phyloP scores from a whole-genome alignment of 35 echinoderm and acorn worm species.

The Eucidaris tribuloides region DNA sequence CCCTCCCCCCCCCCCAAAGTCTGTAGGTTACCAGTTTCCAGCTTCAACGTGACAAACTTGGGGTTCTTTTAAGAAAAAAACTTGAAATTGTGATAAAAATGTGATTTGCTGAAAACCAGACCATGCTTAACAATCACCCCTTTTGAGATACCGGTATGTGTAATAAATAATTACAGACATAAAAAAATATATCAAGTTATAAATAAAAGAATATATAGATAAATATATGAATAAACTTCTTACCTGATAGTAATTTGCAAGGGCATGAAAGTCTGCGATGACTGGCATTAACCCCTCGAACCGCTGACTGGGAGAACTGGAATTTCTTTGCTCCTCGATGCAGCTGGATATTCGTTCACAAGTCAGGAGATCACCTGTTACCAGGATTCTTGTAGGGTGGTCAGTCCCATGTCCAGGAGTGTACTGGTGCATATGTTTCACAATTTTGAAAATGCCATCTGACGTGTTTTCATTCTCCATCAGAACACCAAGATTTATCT shows the following conservation, averaged over 20 bases:
- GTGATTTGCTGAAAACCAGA: no score
- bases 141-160: no score
- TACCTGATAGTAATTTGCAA: slow-evolving; percentile 59
- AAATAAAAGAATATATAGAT: neutral
- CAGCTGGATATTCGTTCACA: slow-evolving; percentile 38
- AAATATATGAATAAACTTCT: neutral
- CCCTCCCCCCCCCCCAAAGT: no score
- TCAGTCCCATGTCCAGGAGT: slow-evolving; percentile 34
- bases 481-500: slow-evolving; percentile 42
- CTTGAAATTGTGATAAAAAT: no score
- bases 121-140: no score
- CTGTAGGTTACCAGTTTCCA: no score
- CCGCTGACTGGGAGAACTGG: slow-evolving; percentile 1
- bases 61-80: no score
- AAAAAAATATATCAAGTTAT: neutral
- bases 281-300: slow-evolving; percentile 41
- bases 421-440: slow-evolving; percentile 37
- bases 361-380: slow-evolving; percentile 35
- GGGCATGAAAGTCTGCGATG: slow-evolving; percentile 41
- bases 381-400: neutral
- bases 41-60: no score
- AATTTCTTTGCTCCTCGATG: slow-evolving; percentile 52
- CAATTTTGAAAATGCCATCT: slow-evolving; percentile 37
- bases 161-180: no score
- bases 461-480: slow-evolving; percentile 56